Conservation (phyloP, 2,888 invertebrate species). For the Scaptomyza flava region DNA sequence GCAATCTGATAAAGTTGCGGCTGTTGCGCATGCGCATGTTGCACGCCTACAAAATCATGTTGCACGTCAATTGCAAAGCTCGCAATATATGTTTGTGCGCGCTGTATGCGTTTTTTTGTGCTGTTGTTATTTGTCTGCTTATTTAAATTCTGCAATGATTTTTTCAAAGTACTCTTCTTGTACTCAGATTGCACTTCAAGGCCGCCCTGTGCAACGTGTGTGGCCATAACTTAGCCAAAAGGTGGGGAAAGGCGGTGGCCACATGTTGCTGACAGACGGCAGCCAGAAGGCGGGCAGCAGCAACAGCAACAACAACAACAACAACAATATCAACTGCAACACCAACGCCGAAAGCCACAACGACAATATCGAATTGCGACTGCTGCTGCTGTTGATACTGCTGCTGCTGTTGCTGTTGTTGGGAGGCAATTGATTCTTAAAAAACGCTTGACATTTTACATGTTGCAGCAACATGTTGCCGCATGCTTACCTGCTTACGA, state of each 20-base stretch:
- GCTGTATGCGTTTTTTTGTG: slow-evolving; percentile 42
- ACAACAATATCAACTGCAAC: slow-evolving; percentile 27
- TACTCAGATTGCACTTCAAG: slow-evolving; percentile 64
- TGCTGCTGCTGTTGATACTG: slow-evolving; percentile 18
- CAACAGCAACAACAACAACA: slow-evolving; percentile 26
- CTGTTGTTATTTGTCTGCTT: slow-evolving; percentile 54
- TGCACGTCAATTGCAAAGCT: slow-evolving; percentile 80
- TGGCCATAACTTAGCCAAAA: slow-evolving; percentile 66
- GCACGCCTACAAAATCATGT: slow-evolving; percentile 85
- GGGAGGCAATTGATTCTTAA: slow-evolving; percentile 80
- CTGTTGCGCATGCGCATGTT: slow-evolving; percentile 83
- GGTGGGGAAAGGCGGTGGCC: slow-evolving; percentile 29
- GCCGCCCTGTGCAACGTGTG: slow-evolving; percentile 70
- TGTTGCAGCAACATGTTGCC: slow-evolving; percentile 77
- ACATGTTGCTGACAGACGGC: slow-evolving; percentile 72
- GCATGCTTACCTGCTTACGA: slow-evolving; percentile 36
- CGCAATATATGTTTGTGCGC: slow-evolving; percentile 56
- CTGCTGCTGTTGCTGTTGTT: slow-evolving; percentile 43
- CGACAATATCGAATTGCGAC: slow-evolving; percentile 72
- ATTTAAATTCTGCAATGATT: slow-evolving; percentile 81
- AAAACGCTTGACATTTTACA: slow-evolving; percentile 80
- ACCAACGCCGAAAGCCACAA: slow-evolving; percentile 57
- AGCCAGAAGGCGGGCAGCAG: slow-evolving; percentile 72
- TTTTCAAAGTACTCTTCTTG: slow-evolving; percentile 69
- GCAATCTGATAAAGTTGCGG: slow-evolving; percentile 81